A percentile compares a stretch with the other conserved stretches of the same genome.
Conservation (phyloP, 2,113 vertebrate genomes). For the Onychorhynchus coronatus region DNA sequence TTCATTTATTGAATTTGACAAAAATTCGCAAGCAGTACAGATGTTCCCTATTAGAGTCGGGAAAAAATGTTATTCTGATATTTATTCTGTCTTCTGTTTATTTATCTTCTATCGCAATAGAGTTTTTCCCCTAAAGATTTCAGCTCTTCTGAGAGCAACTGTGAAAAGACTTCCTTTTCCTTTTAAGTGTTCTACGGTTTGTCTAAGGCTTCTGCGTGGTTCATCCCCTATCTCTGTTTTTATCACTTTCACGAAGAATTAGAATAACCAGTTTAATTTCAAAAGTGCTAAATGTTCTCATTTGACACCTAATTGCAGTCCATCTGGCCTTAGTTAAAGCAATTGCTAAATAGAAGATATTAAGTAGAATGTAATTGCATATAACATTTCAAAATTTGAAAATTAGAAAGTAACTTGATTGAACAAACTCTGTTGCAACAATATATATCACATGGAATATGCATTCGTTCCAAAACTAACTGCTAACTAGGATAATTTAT, state of each 20-base stretch:
- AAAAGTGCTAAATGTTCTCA: neutral
- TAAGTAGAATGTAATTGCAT: constrained; percentile 15
- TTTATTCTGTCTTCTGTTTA: neutral
- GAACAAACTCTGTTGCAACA: neutral
- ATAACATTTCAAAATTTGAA: neutral
- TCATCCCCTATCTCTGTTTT: neutral
- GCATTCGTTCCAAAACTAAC: neutral
- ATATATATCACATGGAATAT: neutral
- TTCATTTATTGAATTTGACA: neutral
- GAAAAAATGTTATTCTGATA: fast-evolving
- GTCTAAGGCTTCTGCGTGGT: neutral
- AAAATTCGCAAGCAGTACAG: neutral
- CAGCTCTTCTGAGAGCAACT: neutral
- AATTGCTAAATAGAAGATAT: neutral
- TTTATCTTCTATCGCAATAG: neutral
- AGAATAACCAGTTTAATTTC: neutral
- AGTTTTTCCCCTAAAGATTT: neutral
- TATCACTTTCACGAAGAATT: neutral
- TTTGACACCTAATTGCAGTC: constrained; percentile 20
- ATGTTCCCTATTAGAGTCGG: neutral
- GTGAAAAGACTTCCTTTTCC: neutral
- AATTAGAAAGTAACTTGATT: constrained; percentile 5
- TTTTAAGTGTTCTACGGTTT: neutral
- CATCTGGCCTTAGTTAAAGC: constrained; percentile 1
- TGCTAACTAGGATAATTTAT: constrained; percentile 30